Base-by-base conservation (phyloP, 2,797 vertebrate genomes). In the Petrocephalus sullivani region DNA sequence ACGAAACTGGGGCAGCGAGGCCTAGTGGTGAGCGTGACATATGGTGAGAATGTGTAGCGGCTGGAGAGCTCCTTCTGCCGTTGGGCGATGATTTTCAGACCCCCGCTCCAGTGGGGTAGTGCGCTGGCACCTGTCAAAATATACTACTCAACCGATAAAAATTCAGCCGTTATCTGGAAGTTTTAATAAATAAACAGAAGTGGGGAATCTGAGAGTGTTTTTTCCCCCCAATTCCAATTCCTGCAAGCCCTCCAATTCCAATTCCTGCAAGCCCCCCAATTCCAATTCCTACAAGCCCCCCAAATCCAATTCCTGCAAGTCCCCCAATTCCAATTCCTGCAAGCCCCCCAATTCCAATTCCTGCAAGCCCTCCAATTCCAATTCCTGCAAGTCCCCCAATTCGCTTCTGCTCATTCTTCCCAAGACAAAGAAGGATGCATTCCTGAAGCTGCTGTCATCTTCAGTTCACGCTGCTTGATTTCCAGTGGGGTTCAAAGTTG, bases 401-500 rank as follows among this genome's bases (percentile, higher is more conserved):
- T 64, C 58, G 28, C 58, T 87, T 87, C 87, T 82, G 87, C 53
- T 58, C 67, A 78, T 78, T 87, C 67, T 57, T 58, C 51, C 28
- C 19, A 41, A 23, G 87, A 14, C 53, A 58, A 33, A 87, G 71
- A 8, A 19, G 49, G 78, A 87, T 8, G 14, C 53, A 23, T 56
- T 46, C 87, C 87, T 87, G 21, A 56, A 81, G 19, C 67, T 23
- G 10, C 12, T 4, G 61, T 46, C n/a, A 64, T 71, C 19, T 54
- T 51, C 60, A 10, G 46, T 54, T 53, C 49, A 83, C 49, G 16
- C 14, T 16, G 16, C 14, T 19, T 6, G 33, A 46, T 78, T n/a
- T n/a, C 37, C 28, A 33, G 23, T 46, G 64, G 4, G 64, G 64
- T 14, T 33, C 28, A 16, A 33, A 78, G 71, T 0, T 5, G 2